Conservation (phyloP, 2,888 invertebrate genomes). For the Ganaspis brasiliensis region DNA sequence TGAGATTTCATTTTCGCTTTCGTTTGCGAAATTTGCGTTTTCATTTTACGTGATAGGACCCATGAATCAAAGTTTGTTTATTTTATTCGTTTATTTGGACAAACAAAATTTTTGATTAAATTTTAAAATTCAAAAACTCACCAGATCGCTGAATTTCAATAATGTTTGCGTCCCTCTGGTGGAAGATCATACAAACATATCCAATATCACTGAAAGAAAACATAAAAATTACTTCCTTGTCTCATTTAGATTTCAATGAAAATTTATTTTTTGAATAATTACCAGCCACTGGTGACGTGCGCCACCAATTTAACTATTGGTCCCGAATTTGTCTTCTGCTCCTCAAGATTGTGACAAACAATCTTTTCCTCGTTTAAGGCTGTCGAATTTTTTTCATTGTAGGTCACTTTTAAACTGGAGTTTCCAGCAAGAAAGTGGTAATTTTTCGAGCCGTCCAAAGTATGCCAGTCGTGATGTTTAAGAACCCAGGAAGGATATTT, state of each 20-base stretch:
- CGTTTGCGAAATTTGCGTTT: no score
- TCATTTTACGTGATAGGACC: no score
- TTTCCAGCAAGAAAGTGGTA: slow-evolving; percentile 89
- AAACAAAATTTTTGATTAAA: not conserved
- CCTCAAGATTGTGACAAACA: slow-evolving; percentile 75
- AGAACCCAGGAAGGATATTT: slow-evolving; percentile 91
- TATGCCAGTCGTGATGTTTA: slow-evolving; percentile 90
- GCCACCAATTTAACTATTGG: slow-evolving; percentile 86
- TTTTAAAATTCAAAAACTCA: slow-evolving; percentile 66
- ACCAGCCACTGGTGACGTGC: slow-evolving; percentile 90
- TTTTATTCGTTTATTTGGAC: no score
- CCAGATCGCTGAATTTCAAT: slow-evolving; percentile 88
- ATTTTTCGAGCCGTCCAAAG: slow-evolving; percentile 87
- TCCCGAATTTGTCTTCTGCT: slow-evolving; percentile 72
- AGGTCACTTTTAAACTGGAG: slow-evolving; percentile 85
- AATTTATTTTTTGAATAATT: slow-evolving; percentile 70
- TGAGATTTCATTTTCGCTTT: no score
- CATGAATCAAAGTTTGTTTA: no score
- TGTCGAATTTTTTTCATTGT: slow-evolving; percentile 76
- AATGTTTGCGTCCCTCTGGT: slow-evolving; percentile 86
- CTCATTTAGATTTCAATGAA: not conserved
- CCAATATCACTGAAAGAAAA: slow-evolving; percentile 87
- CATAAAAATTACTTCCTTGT: slow-evolving; percentile 49
- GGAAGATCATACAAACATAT: slow-evolving; percentile 89
- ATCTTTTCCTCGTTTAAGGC: slow-evolving; percentile 75